A percentile compares a stretch with the other conserved stretches of the same genome.
Evolutionary conservation across 2,797 vertebrate species (phyloP).

Genomic region (Mustela erminea): DNA sequence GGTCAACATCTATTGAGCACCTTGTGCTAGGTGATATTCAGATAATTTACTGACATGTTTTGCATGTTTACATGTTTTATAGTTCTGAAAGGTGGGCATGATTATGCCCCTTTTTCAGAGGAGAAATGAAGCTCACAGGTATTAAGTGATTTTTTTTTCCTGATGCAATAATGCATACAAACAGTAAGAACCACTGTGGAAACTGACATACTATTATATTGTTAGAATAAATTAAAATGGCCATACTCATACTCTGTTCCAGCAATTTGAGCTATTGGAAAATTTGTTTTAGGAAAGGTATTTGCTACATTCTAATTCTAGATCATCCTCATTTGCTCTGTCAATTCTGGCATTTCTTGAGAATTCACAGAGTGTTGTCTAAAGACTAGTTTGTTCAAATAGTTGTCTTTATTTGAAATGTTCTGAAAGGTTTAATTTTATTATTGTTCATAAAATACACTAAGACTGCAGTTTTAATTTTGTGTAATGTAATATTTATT

Average conservation of each 20-base stretch:
- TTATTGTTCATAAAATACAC: background rate
- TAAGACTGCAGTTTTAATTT: conserved; percentile 13
- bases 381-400: background rate
- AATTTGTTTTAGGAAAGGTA: background rate
- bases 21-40: background rate
- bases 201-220: background rate
- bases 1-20: background rate
- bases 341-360: background rate
- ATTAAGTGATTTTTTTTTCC: background rate
- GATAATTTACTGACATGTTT: background rate
- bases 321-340: background rate
- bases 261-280: background rate
- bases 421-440: background rate
- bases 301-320: background rate
- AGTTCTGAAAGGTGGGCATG: background rate
- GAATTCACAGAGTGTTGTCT: background rate
- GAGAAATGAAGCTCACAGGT: background rate
- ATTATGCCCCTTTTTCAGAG: background rate
- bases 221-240: background rate
- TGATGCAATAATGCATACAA: background rate
- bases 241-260: background rate
- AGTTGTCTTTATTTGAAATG: background rate
- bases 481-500: conserved; percentile 7
- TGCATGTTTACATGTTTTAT: background rate
- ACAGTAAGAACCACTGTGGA: background rate